A percentile compares a stretch with the other conserved stretches of the same genome.
These are phyloP conservation scores for Timandra comae DNA, from an alignment of 2,888 invertebrate genomes.

Conservation along the genomic window DNA sequence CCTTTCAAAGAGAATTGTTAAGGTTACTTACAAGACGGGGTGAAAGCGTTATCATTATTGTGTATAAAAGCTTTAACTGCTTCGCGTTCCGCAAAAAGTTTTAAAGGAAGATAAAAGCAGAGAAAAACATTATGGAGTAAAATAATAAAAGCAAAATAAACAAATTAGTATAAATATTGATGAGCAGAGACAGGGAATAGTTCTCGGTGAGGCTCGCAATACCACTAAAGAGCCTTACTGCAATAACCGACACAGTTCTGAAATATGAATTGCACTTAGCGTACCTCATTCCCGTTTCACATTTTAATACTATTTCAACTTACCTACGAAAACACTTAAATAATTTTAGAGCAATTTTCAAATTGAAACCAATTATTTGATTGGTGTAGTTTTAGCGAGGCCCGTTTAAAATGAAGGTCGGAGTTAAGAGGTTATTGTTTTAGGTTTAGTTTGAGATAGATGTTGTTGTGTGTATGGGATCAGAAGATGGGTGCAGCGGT, in stretches of 20 bases:
- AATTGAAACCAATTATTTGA: neutral
- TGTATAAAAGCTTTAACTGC: too few species aligned
- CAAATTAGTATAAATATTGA: slow-evolving; percentile 11
- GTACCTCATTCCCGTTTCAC: neutral
- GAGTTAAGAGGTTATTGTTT: too few species aligned
- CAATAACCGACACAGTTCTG: slow-evolving; percentile 27
- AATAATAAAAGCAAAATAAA: slow-evolving; percentile 2
- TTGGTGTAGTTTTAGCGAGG: neutral
- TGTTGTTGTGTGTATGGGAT: slow-evolving; percentile 11
- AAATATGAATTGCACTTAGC: slow-evolving; percentile 23
- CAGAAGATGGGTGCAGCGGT: slow-evolving; percentile 38
- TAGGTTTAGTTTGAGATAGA: slow-evolving; percentile 19
- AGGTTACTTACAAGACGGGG: too few species aligned
- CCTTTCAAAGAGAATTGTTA: too few species aligned
- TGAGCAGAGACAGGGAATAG: slow-evolving; percentile 9
- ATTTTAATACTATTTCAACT: neutral
- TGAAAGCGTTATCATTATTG: too few species aligned
- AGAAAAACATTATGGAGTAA: too few species aligned
- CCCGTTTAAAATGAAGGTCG: too few species aligned
- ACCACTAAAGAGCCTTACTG: slow-evolving; percentile 27
- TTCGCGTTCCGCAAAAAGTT: too few species aligned
- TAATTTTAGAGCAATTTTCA: too few species aligned
- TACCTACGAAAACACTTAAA: too few species aligned
- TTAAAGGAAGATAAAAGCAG: too few species aligned
- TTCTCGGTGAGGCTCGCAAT: slow-evolving; percentile 15